These are phyloP conservation scores for Limosa lapponica DNA, from an alignment of 2,797 vertebrate genomes.

Conservation along the genomic window DNA sequence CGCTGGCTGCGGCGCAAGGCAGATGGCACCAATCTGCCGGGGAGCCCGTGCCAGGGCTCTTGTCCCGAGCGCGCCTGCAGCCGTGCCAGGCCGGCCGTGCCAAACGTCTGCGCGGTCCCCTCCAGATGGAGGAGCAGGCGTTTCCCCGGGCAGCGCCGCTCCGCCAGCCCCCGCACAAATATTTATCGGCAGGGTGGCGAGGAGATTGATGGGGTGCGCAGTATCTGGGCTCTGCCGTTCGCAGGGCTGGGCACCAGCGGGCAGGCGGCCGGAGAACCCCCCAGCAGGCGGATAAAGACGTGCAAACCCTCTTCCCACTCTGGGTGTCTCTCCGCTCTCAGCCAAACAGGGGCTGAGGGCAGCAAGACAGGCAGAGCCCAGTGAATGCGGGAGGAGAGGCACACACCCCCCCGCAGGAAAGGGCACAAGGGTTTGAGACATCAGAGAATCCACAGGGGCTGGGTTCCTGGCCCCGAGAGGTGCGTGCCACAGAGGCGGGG, in stretches of 20 bases:
- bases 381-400: not conserved
- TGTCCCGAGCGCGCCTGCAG: not conserved
- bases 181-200: not conserved
- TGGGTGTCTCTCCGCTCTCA: not conserved
- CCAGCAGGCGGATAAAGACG: not conserved
- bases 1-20: constrained; percentile 41
- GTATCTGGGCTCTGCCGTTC: not conserved
- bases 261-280: not conserved
- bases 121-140: constrained; percentile 36
- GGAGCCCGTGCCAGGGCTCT: constrained; percentile 48
- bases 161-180: not conserved
- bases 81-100: constrained; percentile 30
- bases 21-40: constrained; percentile 81
- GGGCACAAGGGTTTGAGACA: not conserved
- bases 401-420: fast-evolving
- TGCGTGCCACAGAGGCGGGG: not conserved
- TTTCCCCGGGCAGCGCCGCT: not conserved
- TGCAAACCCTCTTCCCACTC: not conserved
- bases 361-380: not conserved
- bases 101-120: constrained; percentile 2
- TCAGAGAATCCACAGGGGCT: not conserved
- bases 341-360: not conserved
- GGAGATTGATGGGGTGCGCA: not conserved
- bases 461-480: not conserved
- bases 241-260: not conserved